Conservation (phyloP, 2,113 vertebrate species). For the Prionailurus bengalensis region DNA sequence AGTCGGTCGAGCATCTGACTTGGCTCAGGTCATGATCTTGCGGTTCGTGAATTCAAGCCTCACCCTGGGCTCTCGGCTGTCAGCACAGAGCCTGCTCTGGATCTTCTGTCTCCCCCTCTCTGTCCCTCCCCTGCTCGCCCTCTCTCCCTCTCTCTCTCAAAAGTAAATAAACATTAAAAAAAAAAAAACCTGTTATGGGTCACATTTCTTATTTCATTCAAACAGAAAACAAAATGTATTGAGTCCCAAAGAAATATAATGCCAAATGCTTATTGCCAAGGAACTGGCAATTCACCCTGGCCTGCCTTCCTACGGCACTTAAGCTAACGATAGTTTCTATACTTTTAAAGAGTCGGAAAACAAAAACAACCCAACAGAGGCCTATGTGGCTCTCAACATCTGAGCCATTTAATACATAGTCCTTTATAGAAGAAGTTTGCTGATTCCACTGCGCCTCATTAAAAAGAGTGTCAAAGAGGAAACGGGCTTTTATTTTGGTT, state of each 20-base stretch:
- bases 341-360: not conserved
- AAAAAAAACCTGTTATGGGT: not conserved
- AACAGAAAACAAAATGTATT: not conserved
- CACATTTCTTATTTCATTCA: conserved; percentile 20
- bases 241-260: conserved; percentile 8
- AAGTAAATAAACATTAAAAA: too few relatives aligned
- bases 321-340: not conserved
- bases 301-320: not conserved
- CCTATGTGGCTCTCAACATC: not conserved
- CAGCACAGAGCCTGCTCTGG: too few relatives aligned
- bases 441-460: not conserved
- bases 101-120: too few relatives aligned
- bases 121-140: too few relatives aligned
- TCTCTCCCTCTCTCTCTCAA: too few relatives aligned
- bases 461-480: not conserved
- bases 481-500: not conserved
- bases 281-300: not conserved
- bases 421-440: not conserved
- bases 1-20: too few relatives aligned
- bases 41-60: too few relatives aligned
- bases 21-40: too few relatives aligned
- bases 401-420: not conserved
- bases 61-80: too few relatives aligned
- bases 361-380: not conserved
- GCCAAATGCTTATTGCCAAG: not conserved